Conservation (phyloP, 92 coral and sea anemone genomes). For the Zoanthus solanderi region DNA sequence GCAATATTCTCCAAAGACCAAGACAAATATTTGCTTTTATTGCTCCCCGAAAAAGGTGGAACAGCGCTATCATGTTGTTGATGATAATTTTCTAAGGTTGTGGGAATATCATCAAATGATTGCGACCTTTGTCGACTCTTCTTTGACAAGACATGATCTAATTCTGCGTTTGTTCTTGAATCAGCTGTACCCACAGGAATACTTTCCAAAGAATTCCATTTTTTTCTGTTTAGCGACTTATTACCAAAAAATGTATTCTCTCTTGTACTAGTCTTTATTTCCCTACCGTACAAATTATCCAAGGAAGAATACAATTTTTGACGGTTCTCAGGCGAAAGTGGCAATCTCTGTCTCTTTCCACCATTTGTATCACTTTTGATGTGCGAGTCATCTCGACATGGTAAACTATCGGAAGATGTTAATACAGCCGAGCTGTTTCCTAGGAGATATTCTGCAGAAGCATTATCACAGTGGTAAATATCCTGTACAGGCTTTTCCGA, state of each 20-base stretch:
- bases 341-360: background rate
- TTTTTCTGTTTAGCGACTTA: background rate
- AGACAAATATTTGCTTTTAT: conserved; percentile 1
- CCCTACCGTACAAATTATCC: conserved; percentile 33
- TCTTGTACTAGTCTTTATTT: background rate
- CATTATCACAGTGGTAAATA: conserved; percentile 19
- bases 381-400: conserved; percentile 20
- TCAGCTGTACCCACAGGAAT: background rate
- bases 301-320: conserved; percentile 43
- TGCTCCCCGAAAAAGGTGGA: background rate
- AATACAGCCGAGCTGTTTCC: conserved; percentile 34
- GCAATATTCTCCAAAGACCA: conserved; percentile 33
- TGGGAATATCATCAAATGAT: conserved; percentile 60
- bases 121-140: background rate
- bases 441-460: conserved; percentile 6
- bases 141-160: background rate
- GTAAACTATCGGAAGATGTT: conserved; percentile 45
- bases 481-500: background rate
- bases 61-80: background rate
- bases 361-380: conserved; percentile 24
- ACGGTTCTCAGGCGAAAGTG: conserved; percentile 37
- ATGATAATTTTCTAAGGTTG: background rate
- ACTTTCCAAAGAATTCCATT: conserved; percentile 33
- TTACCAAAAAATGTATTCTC: background rate
- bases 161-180: background rate